A percentile compares a stretch with the other conserved stretches of the same genome.
Conservation (phyloP, 2,797 vertebrate genomes). For the Euthynnus affinis region DNA sequence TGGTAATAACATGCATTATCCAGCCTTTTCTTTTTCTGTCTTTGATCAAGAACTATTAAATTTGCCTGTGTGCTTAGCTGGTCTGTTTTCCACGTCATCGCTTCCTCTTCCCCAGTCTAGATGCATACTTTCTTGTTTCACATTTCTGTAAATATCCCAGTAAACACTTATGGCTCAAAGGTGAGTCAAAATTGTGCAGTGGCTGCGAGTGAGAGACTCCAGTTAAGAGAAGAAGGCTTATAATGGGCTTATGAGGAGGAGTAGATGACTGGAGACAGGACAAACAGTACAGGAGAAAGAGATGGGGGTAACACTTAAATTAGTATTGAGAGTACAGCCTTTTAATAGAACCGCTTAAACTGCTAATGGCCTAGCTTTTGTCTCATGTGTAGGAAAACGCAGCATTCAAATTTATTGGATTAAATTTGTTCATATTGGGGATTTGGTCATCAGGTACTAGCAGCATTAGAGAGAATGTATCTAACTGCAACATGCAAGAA, state of each 20-base stretch:
- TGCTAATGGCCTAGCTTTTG: constrained; percentile 49
- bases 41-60: constrained; percentile 15
- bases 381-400: constrained; percentile 30
- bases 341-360: constrained; percentile 63
- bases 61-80: constrained; percentile 10
- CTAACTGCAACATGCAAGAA: constrained; percentile 10
- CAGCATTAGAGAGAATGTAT: constrained; percentile 32
- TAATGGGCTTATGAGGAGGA: constrained; percentile 69
- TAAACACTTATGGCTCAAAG: constrained; percentile 58
- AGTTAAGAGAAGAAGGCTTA: constrained; percentile 42
- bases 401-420: constrained; percentile 47
- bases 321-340: constrained; percentile 50
- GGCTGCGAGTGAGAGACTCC: constrained; percentile 55
- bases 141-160: constrained; percentile 34
- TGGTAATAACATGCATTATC: constrained; percentile 24
- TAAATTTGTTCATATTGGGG: constrained; percentile 47
- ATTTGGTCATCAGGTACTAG: constrained; percentile 41
- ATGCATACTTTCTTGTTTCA: constrained; percentile 40
- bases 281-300: constrained; percentile 51
- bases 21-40: constrained; percentile 18
- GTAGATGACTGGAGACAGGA: constrained; percentile 49
- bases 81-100: constrained; percentile 3
- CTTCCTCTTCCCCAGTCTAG: constrained; percentile 16
- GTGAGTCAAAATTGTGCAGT: constrained; percentile 63
- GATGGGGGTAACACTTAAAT: constrained; percentile 46